Percentiles rank a stretch among this genome's conserved stretches.
These are phyloP conservation scores for Morelia viridis DNA, from an alignment of 2,797 vertebrate species.

Conservation along the genomic window DNA sequence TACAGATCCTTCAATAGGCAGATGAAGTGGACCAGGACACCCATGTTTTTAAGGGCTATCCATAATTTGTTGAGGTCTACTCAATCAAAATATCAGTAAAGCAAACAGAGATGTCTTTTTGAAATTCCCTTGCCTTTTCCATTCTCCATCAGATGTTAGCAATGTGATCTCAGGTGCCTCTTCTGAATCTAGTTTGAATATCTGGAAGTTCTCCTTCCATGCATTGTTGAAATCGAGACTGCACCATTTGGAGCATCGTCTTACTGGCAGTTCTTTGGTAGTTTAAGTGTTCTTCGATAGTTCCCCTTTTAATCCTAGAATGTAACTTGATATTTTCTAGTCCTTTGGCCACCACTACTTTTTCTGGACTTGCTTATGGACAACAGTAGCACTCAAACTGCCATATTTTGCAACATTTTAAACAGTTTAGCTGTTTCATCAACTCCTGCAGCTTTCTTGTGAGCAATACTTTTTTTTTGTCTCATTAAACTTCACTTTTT, in stretches of 20 bases:
- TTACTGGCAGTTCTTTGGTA: background rate
- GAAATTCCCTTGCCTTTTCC: background rate
- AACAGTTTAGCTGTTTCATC: background rate
- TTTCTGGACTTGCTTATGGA: background rate
- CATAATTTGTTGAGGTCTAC: background rate
- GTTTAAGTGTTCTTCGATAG: background rate
- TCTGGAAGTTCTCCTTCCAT: background rate
- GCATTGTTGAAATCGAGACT: background rate
- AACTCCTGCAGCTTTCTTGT: background rate
- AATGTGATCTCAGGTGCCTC: background rate
- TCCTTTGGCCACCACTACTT: background rate
- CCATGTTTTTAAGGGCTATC: background rate
- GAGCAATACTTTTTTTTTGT: background rate
- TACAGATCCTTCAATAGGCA: background rate
- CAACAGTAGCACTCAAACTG: background rate
- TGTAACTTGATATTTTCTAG: background rate
- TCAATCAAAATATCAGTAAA: background rate
- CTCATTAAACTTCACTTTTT: background rate
- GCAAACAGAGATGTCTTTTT: background rate
- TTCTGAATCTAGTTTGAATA: background rate
- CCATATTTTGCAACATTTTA: background rate
- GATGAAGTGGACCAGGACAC: background rate
- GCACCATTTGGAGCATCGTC: background rate
- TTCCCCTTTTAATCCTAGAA: background rate
- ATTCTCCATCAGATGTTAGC: background rate